Base-by-base conservation (phyloP, 2,113 vertebrate genomes). In the Climacteris rufus region DNA sequence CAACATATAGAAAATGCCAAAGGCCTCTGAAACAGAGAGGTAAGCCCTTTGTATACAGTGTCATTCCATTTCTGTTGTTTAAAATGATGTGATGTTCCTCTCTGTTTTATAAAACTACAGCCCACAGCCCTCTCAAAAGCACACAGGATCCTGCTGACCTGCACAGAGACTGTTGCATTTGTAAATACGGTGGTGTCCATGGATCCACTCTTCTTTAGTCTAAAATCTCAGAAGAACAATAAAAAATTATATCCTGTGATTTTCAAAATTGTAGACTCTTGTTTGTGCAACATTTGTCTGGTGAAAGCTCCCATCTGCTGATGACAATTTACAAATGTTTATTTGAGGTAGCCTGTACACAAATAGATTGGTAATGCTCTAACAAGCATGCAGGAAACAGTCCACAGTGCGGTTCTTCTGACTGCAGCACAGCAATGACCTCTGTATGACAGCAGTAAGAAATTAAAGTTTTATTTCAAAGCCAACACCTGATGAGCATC, bases 311-410 rank as follows among this genome's bases (percentile, higher is more conserved):
- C 33, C n/a, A 33, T 45, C 35, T 81, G 39, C 20, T 77, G 53
- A 16, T 54, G 22, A 45, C 12, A 37, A 33, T 52, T 93, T 85
- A 69, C 15, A 59, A 53, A 60, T 25, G 17, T 77, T 79, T 80
- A 31, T 35, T 70, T 93, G 87, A 90, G 82, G 91, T 95, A 95
- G 88, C 66, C 47, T 64, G 39, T 75, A 70, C 65, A 81, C n/a
- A 75, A 79, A 17, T 37, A 71, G 24, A 47, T 57, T 68, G 28
- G 35, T 72, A 91, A 70, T 42, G 37, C 24, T 91, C 33, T 61
- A 83, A 65, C 10, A 78, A 83, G 42, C 44, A 37, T 14, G 39
- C 39, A 87, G 59, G 74, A 91, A 59, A 54, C 28, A 80, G 61
- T 40, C 39, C 27, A 45, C 23, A 39, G 25, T 20, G 20, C 44